Base-by-base conservation (phyloP, 2,113 vertebrate genomes). In the Hippoglossus stenolepis region DNA sequence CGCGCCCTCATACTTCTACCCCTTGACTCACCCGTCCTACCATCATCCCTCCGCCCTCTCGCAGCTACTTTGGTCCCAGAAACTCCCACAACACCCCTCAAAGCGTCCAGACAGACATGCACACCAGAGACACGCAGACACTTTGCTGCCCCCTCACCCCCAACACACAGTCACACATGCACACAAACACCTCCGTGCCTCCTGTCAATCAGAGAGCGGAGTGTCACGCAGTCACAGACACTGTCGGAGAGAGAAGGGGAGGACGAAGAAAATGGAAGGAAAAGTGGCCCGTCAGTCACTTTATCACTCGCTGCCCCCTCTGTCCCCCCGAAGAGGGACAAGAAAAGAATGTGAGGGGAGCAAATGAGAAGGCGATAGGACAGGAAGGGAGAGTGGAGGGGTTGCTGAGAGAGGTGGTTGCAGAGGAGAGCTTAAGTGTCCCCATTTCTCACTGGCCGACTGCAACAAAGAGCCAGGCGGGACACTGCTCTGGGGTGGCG, bases 361-460 rank as follows among this genome's bases (percentile, higher is more conserved):
- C 79, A 80, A 89, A 87, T 72, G 74, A 81, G 76, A 75, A 65
- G 68, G 63, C 2, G 64, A 80, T 69, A 53, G 43, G 3, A 18
- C 78, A 59, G 82, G 76, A 69, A 81, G 65, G 67, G 58, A 72
- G 66, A 85, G 66, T 47, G 72, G 75, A 64, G 61, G 74, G 58
- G 58, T 58, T 75, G 72, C 57, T 68, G 70, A 79, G 65, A 75
- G 73, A 85, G 80, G 38, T 64, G 51, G 73, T 75, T 53, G 53
- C 60, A 69, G 85, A 78, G 83, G 79, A 70, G 82, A 90, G 71
- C 74, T 84, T 80, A 90, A 90, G 85, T 90, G 87, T 88, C 80
- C 87, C 83, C 83, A 85, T 94, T 93, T 94, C 90, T 94, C 90
- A 90, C 68, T 81, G 80, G 80, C 74, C 62, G 87, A 79, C 75